Evolutionary conservation across 2,113 vertebrate genomes (phyloP).

Genomic region (Candoia aspera): DNA sequence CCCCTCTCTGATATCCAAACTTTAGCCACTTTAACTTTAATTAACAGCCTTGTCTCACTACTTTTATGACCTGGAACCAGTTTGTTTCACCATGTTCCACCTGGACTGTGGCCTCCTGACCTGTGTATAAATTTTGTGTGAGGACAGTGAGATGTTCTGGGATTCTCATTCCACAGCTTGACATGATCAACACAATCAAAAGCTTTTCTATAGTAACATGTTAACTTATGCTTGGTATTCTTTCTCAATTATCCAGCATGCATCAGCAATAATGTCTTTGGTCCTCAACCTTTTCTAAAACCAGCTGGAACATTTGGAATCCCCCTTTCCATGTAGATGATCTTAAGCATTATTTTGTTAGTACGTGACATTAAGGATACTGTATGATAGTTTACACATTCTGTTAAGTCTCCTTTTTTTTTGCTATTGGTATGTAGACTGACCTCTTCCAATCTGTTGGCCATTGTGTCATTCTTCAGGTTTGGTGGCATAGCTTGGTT

Average conservation of each 20-base stretch:
- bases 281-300: background rate
- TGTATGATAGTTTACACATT: background rate
- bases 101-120: background rate
- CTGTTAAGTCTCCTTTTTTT: background rate
- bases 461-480: background rate
- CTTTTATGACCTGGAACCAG: background rate
- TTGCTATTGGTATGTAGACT: background rate
- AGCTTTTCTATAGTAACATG: background rate
- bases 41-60: background rate
- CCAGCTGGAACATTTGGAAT: background rate
- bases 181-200: background rate
- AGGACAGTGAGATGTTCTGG: background rate
- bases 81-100: background rate
- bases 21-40: background rate
- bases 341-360: background rate
- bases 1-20: background rate
- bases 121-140: background rate
- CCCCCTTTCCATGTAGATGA: background rate
- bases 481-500: background rate
- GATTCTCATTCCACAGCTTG: background rate
- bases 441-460: background rate
- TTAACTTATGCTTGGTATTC: background rate
- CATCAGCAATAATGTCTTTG: background rate
- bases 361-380: background rate
- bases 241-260: background rate